These are phyloP conservation scores for Pampusana beccarii DNA, from an alignment of 2,113 vertebrate species.

Conservation along the genomic window DNA sequence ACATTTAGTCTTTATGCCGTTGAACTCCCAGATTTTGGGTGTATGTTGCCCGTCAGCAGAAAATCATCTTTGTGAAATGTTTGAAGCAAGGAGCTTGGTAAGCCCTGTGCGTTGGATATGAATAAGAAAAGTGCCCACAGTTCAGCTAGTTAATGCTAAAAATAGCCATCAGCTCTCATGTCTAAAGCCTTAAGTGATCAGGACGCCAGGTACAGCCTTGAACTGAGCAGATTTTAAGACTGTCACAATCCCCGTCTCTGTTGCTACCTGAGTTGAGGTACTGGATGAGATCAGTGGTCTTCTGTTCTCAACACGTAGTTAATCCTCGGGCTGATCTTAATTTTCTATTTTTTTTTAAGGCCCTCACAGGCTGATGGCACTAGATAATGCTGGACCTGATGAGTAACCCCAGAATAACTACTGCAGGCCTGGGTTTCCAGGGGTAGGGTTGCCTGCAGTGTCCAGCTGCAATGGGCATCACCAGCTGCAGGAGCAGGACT, in stretches of 20 bases:
- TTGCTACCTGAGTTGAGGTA: slow-evolving; percentile 28
- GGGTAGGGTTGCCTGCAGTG: not conserved
- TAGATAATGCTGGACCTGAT: not conserved
- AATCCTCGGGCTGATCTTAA: not conserved
- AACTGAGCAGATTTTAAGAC: not conserved
- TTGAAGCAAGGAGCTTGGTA: not conserved
- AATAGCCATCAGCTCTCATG: not conserved
- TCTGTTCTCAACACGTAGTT: not conserved
- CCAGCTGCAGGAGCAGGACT: not conserved
- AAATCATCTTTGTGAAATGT: not conserved
- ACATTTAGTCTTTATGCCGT: not conserved
- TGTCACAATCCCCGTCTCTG: slow-evolving; percentile 8
- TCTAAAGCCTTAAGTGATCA: not conserved
- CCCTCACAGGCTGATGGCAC: not conserved
- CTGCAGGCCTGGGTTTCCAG: not conserved
- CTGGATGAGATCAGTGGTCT: not conserved
- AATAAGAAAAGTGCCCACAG: not conserved
- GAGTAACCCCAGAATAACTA: not conserved
- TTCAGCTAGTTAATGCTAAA: not conserved
- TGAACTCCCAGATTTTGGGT: not conserved
- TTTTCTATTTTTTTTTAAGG: not conserved
- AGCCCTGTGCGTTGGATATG: not conserved
- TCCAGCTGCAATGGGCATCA: not conserved
- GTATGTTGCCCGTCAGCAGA: slow-evolving; percentile 22
- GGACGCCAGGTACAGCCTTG: not conserved